These are phyloP conservation scores for Notolepis coatsorum DNA, from an alignment of 2,797 vertebrate species.

Conservation along the genomic window DNA sequence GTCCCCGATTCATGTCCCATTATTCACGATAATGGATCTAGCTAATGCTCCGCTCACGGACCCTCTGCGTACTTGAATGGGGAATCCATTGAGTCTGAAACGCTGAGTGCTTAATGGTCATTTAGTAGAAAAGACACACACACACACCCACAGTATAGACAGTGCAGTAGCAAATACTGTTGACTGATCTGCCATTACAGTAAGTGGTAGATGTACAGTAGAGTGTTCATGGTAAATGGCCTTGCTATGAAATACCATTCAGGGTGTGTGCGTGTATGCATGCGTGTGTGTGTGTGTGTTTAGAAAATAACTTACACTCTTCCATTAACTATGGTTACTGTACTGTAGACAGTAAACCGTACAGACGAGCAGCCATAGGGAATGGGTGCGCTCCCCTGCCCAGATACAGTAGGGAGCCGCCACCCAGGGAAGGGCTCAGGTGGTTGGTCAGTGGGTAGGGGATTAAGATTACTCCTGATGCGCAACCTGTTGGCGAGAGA, in stretches of 20 bases:
- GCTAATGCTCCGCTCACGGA: conserved; percentile 60
- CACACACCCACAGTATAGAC: conserved; percentile 50
- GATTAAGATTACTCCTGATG: conserved; percentile 45
- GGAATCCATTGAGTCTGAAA: conserved; percentile 31
- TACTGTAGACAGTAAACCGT: conserved; percentile 9
- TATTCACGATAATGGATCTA: conserved; percentile 54
- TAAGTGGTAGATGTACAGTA: conserved; percentile 52
- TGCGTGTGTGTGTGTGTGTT: conserved; percentile 52
- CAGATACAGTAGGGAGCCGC: conserved; percentile 6
- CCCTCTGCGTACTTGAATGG: conserved; percentile 61
- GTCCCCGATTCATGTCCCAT: conserved; percentile 22
- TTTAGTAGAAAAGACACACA: conserved; percentile 72
- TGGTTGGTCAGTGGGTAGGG: conserved; percentile 37
- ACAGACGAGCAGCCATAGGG: conserved; percentile 6
- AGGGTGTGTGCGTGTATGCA: too few species aligned
- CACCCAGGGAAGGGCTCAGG: conserved; percentile 20
- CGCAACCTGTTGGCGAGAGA: conserved; percentile 51
- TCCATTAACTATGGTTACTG: neutral
- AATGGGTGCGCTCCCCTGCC: conserved; percentile 16
- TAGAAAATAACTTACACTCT: conserved; percentile 8
- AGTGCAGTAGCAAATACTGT: conserved; percentile 31
- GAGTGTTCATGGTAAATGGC: conserved; percentile 47
- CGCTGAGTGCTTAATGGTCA: conserved; percentile 71
- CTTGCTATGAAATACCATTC: conserved; percentile 40
- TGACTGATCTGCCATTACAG: conserved; percentile 56